Base-by-base conservation (phyloP, 35 echinoderm and acorn worm species). In the Apostichopus japonicus region DNA sequence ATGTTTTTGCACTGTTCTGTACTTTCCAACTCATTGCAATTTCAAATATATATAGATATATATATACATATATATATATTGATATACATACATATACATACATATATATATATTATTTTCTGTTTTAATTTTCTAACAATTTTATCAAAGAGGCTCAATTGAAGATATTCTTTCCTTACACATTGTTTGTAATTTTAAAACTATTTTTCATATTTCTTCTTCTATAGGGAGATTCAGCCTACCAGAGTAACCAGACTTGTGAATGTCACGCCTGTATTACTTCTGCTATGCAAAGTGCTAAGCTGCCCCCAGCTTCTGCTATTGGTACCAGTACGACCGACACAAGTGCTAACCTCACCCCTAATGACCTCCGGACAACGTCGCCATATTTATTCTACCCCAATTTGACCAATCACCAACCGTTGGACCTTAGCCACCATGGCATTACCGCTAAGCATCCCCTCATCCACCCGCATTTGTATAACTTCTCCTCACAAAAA, bases 391-490 rank as follows among this genome's bases (percentile, higher is more conserved):
- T 95, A 86, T 94, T 99, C 90, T 99, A 99, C 75, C 93, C 95
- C 3, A 96, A 99, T 79, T 81, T 99, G 71, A 87, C 80, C 33
- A 99, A 95, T 90, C 97, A 97, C 86, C 97, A 99, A 86, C 97
- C 95, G 10, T 75, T 96, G 90, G 96, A 98, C 87, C 95, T 96
- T 76, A 99, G 95, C 86, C 95, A 94, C 72, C 95, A 93, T 54
- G 95, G 95, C 81, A 96, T 95, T 61, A 96, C 95, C 13, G 97
- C 97, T 54, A 99, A 96, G 62, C 97, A 96, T 88, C 95, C 97
- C 10, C 92, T 96, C 55, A 99, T 99, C 63, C 97, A 99, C 86
- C 97, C 97, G 6, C 97, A 99, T 87, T 92, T 99, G 11, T 99
- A 99, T 84, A 96, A 96, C 89, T 88, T 96, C 72, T 93, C 95